Evolutionary conservation across 2,888 invertebrate genomes (phyloP).

Genomic region (Caradrina kadenii): DNA sequence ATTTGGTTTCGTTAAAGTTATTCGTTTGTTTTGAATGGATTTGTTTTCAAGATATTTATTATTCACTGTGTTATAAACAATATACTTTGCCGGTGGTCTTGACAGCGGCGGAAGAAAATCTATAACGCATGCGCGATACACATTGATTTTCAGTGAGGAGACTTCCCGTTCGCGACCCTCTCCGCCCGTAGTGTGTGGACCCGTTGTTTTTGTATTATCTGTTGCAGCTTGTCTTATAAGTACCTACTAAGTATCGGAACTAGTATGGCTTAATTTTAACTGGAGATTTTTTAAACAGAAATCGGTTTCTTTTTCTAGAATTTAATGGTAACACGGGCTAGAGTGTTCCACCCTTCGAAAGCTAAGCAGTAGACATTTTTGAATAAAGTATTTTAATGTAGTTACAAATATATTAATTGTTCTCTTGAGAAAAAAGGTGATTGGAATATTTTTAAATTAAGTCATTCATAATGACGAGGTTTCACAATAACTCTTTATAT

Average conservation of each 20-base stretch:
- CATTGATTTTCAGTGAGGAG: slow-evolving; percentile 85
- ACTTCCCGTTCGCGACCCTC: slow-evolving; percentile 21
- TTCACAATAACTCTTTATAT: slow-evolving; percentile 33
- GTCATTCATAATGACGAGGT: neutral
- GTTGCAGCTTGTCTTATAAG: neutral
- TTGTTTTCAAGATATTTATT: slow-evolving; percentile 52
- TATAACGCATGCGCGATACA: slow-evolving; percentile 79
- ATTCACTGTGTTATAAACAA: slow-evolving; percentile 66
- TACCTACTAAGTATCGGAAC: too few species aligned
- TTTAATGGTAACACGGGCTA: too few species aligned
- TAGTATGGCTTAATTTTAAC: too few species aligned
- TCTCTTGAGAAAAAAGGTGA: neutral
- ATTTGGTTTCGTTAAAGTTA: slow-evolving; percentile 6
- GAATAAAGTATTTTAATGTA: neutral
- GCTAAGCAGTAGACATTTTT: neutral
- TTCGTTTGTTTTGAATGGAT: slow-evolving; percentile 44
- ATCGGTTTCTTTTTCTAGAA: too few species aligned
- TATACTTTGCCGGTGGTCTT: slow-evolving; percentile 71
- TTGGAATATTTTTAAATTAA: neutral
- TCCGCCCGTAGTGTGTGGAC: neutral
- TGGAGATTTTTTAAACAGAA: too few species aligned
- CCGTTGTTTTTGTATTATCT: slow-evolving; percentile 18
- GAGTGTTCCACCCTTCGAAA: neutral
- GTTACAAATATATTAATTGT: neutral
- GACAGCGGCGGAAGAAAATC: slow-evolving; percentile 71